Conservation (phyloP, 2,113 vertebrate species). For the Myrmecophaga tridactyla region DNA sequence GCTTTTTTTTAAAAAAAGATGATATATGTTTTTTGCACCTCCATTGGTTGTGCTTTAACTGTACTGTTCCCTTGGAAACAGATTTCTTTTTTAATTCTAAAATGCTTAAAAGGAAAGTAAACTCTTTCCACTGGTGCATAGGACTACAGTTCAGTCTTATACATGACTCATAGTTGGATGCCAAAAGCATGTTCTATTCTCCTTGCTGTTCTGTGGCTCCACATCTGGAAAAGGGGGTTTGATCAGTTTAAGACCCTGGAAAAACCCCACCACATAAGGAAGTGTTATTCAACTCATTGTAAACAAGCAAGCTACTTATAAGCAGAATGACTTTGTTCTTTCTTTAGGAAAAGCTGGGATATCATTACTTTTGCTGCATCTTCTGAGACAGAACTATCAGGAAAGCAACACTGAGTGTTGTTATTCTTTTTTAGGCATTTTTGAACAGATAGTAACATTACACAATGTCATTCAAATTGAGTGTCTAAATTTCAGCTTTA, state of each 20-base stretch:
- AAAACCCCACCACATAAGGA: neutral
- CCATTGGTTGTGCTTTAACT: neutral
- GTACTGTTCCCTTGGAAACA: slow-evolving; percentile 39
- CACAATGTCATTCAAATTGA: neutral
- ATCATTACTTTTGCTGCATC: neutral
- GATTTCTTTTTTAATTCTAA: neutral
- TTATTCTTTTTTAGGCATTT: neutral
- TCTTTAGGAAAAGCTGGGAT: neutral
- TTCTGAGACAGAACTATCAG: neutral
- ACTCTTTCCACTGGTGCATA: neutral
- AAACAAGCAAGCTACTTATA: neutral
- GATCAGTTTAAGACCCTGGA: neutral
- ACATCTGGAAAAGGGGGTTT: neutral
- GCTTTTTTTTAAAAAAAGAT: neutral
- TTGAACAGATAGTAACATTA: neutral
- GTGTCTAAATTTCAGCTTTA: neutral
- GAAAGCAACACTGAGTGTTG: neutral
- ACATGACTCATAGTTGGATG: neutral
- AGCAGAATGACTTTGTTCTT: neutral
- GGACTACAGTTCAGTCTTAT: neutral
- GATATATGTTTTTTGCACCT: neutral
- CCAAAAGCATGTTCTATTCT: neutral
- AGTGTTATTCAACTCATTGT: neutral
- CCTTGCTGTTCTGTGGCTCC: neutral
- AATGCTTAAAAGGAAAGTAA: neutral